Conservation (phyloP, 2,888 invertebrate species). For the Anticlea derivata region DNA sequence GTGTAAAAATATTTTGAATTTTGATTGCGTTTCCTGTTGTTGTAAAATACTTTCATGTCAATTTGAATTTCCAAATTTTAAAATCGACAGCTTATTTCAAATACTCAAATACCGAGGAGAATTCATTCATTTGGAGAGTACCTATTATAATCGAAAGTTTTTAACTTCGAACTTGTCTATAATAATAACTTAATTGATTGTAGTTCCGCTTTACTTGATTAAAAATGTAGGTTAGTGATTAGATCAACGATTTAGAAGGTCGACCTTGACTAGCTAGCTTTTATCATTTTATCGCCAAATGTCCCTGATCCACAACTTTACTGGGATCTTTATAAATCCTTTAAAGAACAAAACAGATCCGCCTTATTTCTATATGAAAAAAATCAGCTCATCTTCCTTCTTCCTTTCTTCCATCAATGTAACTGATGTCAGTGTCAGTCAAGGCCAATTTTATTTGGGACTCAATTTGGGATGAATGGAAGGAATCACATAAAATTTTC, state of each 20-base stretch:
- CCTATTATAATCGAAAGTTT: too few species aligned
- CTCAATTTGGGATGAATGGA: conserved; percentile 19
- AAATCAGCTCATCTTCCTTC: conserved; percentile 3
- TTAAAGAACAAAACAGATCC: neutral
- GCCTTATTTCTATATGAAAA: conserved; percentile 4
- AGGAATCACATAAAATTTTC: conserved; percentile 29
- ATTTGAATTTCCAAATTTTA: conserved; percentile 56
- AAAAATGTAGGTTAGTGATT: too few species aligned
- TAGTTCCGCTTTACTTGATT: too few species aligned
- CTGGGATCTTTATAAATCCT: too few species aligned
- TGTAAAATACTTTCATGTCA: conserved; percentile 43
- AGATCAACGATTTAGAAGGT: too few species aligned
- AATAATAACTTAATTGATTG: too few species aligned
- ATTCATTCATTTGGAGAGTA: too few species aligned
- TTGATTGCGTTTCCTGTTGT: conserved; percentile 50
- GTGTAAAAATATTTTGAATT: conserved; percentile 49
- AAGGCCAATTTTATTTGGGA: conserved; percentile 15
- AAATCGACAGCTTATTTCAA: conserved; percentile 36
- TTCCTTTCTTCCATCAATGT: conserved; percentile 11
- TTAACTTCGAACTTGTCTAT: too few species aligned
- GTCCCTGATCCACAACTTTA: too few species aligned
- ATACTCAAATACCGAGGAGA: conserved; percentile 12
- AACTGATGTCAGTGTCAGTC: conserved; percentile 26
- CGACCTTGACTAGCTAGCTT: too few species aligned
- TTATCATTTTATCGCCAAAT: too few species aligned